phyloP scores from a whole-genome alignment of 2,113 vertebrate genomes.

The Protobothrops flavoviridis region DNA sequence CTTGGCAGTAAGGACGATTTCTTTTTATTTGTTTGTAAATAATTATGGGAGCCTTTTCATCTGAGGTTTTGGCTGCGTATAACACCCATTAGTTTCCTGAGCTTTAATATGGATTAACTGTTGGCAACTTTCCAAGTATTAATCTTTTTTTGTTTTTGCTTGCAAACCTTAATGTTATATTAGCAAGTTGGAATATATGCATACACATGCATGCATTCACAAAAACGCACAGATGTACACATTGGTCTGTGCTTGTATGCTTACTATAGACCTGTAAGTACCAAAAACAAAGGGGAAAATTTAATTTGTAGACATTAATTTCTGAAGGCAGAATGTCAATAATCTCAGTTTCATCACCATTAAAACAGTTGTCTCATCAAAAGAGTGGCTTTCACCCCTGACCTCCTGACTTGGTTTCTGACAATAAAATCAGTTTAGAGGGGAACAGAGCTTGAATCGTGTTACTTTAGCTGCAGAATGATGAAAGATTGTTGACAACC shows the following conservation, averaged over 20 bases:
- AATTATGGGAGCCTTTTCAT: background rate
- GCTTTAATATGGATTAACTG: background rate
- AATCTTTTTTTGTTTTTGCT: background rate
- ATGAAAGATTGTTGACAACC: background rate
- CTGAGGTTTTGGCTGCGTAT: background rate
- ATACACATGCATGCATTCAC: background rate
- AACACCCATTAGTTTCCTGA: background rate
- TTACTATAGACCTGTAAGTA: background rate
- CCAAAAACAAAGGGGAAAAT: background rate
- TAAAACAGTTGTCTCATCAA: background rate
- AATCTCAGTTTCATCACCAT: background rate
- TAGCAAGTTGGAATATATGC: background rate
- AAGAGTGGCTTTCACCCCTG: constrained; percentile 1
- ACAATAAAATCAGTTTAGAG: background rate
- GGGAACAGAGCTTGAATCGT: background rate
- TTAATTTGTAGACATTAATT: background rate
- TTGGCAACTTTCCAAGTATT: background rate
- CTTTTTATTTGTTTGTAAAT: background rate
- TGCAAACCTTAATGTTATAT: background rate
- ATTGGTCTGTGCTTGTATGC: background rate
- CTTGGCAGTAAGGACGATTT: background rate
- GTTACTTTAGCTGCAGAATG: background rate
- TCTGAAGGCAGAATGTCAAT: background rate
- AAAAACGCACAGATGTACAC: background rate
- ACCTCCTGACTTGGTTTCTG: background rate